These are phyloP conservation scores for Sebastes flavidus DNA, from an alignment of 2,797 vertebrate species.

Conservation along the genomic window DNA sequence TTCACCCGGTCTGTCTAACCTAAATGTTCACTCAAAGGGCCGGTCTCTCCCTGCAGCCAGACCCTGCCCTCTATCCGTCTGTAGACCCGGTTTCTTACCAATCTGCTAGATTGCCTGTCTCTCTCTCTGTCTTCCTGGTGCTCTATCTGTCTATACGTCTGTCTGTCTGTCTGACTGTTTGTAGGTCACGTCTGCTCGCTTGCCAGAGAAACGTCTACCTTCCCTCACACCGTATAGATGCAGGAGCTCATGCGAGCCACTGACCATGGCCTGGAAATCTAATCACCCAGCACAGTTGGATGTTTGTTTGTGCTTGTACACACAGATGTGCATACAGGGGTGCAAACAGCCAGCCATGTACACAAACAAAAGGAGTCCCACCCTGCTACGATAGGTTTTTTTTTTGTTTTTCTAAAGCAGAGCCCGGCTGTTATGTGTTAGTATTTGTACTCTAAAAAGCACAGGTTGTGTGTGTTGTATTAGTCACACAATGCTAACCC, in stretches of 20 bases:
- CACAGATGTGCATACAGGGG: slow-evolving; percentile 79
- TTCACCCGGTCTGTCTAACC: slow-evolving; percentile 67
- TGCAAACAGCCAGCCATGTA: slow-evolving; percentile 58
- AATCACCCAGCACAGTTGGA: slow-evolving; percentile 73
- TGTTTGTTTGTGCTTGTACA: slow-evolving; percentile 70
- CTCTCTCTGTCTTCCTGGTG: background rate
- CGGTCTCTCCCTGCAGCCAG: slow-evolving; percentile 53
- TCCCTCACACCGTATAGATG: slow-evolving; percentile 27
- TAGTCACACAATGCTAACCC: slow-evolving; percentile 64
- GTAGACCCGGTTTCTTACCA: slow-evolving; percentile 13
- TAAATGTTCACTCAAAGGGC: slow-evolving; percentile 72
- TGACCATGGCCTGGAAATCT: slow-evolving; percentile 74
- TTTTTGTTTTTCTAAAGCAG: slow-evolving; percentile 12
- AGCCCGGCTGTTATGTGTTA: slow-evolving; percentile 46
- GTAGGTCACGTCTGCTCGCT: slow-evolving; percentile 31
- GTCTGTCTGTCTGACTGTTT: slow-evolving; percentile 36
- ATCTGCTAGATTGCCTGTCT: slow-evolving; percentile 7
- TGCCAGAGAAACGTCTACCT: slow-evolving; percentile 13
- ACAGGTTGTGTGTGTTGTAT: slow-evolving; percentile 58
- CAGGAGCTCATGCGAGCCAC: slow-evolving; percentile 49
- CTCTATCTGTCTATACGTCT: slow-evolving; percentile 3
- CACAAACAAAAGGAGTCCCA: slow-evolving; percentile 60
- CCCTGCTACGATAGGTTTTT: slow-evolving; percentile 20
- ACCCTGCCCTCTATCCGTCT: slow-evolving; percentile 39
- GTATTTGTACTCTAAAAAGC: slow-evolving; percentile 55